Percentiles rank a stretch among this genome's conserved stretches.
Evolutionary conservation across 2,797 vertebrate species (phyloP).

Genomic region (Schizothorax lantsangensis): DNA sequence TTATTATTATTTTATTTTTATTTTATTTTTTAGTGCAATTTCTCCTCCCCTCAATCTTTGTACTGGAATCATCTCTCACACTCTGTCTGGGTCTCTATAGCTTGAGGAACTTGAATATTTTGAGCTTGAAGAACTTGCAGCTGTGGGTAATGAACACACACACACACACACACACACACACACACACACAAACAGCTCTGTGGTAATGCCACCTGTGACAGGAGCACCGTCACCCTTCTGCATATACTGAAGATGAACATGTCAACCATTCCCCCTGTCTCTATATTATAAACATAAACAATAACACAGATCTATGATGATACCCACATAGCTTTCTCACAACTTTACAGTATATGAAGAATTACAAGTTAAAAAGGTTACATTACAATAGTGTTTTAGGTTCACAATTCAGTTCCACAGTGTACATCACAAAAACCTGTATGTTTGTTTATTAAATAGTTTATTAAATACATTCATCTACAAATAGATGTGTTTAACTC

Average conservation of each 20-base stretch:
- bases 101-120: conserved; percentile 7
- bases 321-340: conserved; percentile 56
- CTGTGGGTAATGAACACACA: conserved; percentile 47
- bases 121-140: conserved; percentile 54
- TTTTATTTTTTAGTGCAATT: not conserved
- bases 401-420: not conserved
- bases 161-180: conserved; percentile 48
- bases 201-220: conserved; percentile 73
- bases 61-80: not conserved
- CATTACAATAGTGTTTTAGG: not conserved
- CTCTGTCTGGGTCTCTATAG: not conserved
- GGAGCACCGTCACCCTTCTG: conserved; percentile 60
- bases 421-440: not conserved
- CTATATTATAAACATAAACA: conserved; percentile 62
- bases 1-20: no score
- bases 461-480: not conserved
- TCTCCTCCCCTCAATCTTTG: not conserved
- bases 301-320: conserved; percentile 40
- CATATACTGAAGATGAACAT: conserved; percentile 52
- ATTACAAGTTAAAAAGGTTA: not conserved
- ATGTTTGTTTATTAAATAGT: not conserved
- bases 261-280: conserved; percentile 37
- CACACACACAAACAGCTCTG: conserved; percentile 52
- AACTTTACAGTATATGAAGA: not conserved
- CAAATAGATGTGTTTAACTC: not conserved